Conservation (phyloP, 1,140 invertebrate species). For the Lepidurus couesii region DNA sequence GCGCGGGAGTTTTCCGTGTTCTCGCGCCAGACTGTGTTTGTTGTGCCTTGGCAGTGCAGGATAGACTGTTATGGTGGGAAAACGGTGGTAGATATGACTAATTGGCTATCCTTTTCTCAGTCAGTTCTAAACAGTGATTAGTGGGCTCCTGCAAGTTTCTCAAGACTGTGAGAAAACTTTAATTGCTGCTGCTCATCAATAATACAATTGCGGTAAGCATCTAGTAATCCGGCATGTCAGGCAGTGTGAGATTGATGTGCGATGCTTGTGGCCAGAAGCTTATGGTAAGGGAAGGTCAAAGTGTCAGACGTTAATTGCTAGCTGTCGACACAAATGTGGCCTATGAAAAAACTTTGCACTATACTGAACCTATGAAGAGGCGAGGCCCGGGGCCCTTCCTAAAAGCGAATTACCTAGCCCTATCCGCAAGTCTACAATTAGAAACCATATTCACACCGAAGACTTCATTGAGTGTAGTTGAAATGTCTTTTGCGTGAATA, state of each 20-base stretch:
- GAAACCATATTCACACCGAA: conserved; percentile 15
- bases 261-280: not conserved
- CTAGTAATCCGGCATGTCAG: not conserved
- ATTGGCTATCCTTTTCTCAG: not conserved
- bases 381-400: not conserved
- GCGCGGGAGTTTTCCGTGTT: conserved; percentile 20
- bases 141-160: not conserved
- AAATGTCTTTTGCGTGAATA: not conserved
- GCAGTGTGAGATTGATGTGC: not conserved
- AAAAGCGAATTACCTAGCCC: not conserved
- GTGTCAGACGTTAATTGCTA: not conserved
- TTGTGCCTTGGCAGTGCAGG: not conserved
- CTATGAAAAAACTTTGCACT: too few species aligned
- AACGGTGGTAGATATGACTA: not conserved
- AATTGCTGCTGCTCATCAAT: not conserved
- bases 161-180: not conserved
- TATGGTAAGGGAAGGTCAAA: not conserved
- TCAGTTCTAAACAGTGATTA: not conserved
- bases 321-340: not conserved
- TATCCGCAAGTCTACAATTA: conserved; percentile 15
- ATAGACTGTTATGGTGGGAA: not conserved
- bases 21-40: not conserved
- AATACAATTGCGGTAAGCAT: conserved; percentile 2
- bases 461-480: not conserved
- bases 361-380: too few species aligned